These are phyloP conservation scores for Euschistus heros DNA, from an alignment of 1,140 invertebrate genomes.

Conservation along the genomic window DNA sequence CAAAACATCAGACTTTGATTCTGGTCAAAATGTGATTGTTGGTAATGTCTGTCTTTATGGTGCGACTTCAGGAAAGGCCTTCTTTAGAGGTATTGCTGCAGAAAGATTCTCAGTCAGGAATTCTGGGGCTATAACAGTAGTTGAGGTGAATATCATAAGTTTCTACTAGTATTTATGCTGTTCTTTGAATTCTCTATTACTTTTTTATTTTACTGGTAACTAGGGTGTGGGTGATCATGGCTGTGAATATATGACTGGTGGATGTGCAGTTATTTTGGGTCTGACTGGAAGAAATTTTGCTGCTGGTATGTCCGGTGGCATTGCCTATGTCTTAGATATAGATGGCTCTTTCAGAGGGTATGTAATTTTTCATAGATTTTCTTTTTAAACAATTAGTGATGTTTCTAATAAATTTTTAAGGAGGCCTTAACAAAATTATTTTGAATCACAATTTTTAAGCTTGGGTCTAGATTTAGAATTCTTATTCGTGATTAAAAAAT, in stretches of 20 bases:
- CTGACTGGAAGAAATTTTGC: slow-evolving; percentile 96
- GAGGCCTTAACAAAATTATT: not conserved
- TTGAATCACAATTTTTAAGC: not conserved
- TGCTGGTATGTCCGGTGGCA: slow-evolving; percentile 95
- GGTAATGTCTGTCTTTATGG: slow-evolving; percentile 98
- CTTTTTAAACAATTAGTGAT: not conserved
- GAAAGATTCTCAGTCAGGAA: slow-evolving; percentile 98
- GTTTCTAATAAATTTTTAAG: slow-evolving; percentile 17
- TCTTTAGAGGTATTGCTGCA: slow-evolving; percentile 91
- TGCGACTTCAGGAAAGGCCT: slow-evolving; percentile 87
- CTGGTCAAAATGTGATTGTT: slow-evolving; percentile 91
- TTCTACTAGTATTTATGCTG: not conserved
- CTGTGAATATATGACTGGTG: slow-evolving; percentile 99
- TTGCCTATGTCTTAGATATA: slow-evolving; percentile 89
- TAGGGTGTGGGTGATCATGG: slow-evolving; percentile 96
- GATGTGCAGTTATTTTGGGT: slow-evolving; percentile 80
- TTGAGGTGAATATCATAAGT: slow-evolving; percentile 43
- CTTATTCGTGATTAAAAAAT: not conserved
- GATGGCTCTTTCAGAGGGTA: slow-evolving; percentile 66
- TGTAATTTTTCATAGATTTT: not conserved
- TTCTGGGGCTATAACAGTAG: slow-evolving; percentile 85
- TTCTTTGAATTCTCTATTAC: not conserved
- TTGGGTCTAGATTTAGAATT: not conserved
- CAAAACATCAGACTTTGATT: slow-evolving; percentile 63
- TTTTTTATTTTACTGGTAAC: slow-evolving; percentile 30